phyloP scores from a whole-genome alignment of 2,113 vertebrate species.

The Leucoraja erinaceus region DNA sequence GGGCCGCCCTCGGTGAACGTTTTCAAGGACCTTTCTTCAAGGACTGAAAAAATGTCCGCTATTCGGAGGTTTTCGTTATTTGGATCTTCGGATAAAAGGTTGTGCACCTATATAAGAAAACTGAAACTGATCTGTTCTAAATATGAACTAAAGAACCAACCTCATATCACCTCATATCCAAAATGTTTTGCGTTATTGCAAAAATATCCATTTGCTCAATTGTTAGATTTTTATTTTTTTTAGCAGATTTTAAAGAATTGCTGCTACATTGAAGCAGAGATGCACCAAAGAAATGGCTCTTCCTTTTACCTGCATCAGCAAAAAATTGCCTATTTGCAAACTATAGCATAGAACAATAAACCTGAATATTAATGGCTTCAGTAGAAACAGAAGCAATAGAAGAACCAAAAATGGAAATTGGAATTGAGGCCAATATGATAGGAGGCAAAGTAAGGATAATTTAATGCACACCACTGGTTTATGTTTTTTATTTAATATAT shows the following conservation, averaged over 20 bases:
- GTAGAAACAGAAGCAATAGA: neutral
- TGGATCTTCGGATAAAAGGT: too few species aligned
- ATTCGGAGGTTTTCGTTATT: too few species aligned
- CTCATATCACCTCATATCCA: too few species aligned
- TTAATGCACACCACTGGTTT: neutral
- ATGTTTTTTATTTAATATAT: too few species aligned
- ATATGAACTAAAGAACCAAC: neutral
- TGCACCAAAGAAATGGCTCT: neutral
- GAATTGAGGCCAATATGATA: neutral
- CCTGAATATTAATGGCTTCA: neutral
- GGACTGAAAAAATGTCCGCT: too few species aligned
- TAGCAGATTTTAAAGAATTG: neutral
- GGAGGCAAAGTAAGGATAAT: neutral
- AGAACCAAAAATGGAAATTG: neutral
- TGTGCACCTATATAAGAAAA: too few species aligned
- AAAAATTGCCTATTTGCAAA: neutral
- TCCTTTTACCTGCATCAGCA: neutral
- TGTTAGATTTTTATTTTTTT: neutral
- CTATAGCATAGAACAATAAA: neutral
- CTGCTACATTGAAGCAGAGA: neutral
- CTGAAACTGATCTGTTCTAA: neutral
- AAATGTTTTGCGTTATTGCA: too few species aligned
- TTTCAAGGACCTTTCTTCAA: too few species aligned
- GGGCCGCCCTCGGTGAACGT: too few species aligned
- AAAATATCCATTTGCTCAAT: neutral